These are phyloP conservation scores for Hyperoplus lanceolatus DNA, from an alignment of 2,797 vertebrate genomes.

Conservation along the genomic window DNA sequence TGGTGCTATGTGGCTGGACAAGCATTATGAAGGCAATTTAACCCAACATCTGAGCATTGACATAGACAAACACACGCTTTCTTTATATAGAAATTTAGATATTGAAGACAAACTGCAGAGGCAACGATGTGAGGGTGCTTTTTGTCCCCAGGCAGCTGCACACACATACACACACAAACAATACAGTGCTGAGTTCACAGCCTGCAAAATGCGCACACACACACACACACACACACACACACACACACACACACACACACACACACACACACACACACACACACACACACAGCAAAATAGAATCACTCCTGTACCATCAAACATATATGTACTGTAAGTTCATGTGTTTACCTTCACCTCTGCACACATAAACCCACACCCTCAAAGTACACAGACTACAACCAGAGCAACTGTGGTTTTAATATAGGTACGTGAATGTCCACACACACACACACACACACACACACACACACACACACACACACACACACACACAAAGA, in stretches of 20 bases:
- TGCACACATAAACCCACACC: slow-evolving; percentile 22
- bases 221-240: slow-evolving; percentile 12
- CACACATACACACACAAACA: slow-evolving; percentile 9
- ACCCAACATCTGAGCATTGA: slow-evolving; percentile 32
- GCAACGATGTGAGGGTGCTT: slow-evolving; percentile 48
- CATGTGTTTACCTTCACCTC: slow-evolving; percentile 34
- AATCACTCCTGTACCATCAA: slow-evolving; percentile 23
- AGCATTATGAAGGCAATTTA: slow-evolving; percentile 47
- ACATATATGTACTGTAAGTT: slow-evolving; percentile 20
- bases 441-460: slow-evolving; percentile 7
- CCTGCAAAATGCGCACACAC: slow-evolving; percentile 12
- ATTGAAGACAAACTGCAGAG: slow-evolving; percentile 54
- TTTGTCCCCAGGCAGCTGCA: slow-evolving; percentile 56
- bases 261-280: slow-evolving; percentile 2
- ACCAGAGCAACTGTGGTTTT: slow-evolving; percentile 30
- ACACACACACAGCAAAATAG: slow-evolving; percentile 12
- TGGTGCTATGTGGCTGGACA: slow-evolving; percentile 38
- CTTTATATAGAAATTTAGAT: slow-evolving; percentile 51
- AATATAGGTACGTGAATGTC: neutral
- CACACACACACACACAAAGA: slow-evolving; percentile 1
- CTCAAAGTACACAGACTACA: slow-evolving; percentile 29
- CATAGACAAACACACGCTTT: slow-evolving; percentile 17
- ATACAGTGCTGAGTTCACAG: slow-evolving; percentile 34
- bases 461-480: slow-evolving; percentile 6
- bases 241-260: neutral